A percentile compares a stretch with the other conserved stretches of the same genome.
Evolutionary conservation across 1,140 invertebrate genomes (phyloP).

Genomic region (Drosophila bifasciata): DNA sequence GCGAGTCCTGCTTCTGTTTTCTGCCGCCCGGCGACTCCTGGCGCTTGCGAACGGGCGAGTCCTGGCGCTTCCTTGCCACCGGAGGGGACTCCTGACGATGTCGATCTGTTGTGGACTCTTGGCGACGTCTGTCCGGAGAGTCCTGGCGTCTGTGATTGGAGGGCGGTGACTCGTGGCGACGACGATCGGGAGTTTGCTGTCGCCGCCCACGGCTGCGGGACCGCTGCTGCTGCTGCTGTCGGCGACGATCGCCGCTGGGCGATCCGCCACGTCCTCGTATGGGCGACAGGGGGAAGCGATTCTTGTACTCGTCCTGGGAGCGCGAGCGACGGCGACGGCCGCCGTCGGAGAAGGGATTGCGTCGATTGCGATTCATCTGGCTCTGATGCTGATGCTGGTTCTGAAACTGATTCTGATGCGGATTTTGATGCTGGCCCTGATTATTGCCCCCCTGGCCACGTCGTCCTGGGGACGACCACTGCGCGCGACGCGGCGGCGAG

Average conservation of each 20-base stretch:
- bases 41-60: slow-evolving; percentile 17
- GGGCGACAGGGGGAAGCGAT: slow-evolving; percentile 73
- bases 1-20: slow-evolving; percentile 19
- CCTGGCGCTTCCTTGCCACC: slow-evolving; percentile 12
- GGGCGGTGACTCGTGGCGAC: slow-evolving; percentile 25
- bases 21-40: slow-evolving; percentile 28
- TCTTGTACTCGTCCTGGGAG: slow-evolving; percentile 66
- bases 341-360: slow-evolving; percentile 73
- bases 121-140: slow-evolving; percentile 13
- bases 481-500: slow-evolving; percentile 54
- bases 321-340: slow-evolving; percentile 71
- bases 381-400: slow-evolving; percentile 15
- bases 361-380: slow-evolving; percentile 54
- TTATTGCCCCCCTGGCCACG: slow-evolving; percentile 35
- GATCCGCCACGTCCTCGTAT: slow-evolving; percentile 50
- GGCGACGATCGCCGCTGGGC: slow-evolving; percentile 53
- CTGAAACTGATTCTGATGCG: slow-evolving; percentile 9
- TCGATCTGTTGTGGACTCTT: slow-evolving; percentile 32
- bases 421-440: slow-evolving; percentile 20
- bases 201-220: slow-evolving; percentile 61
- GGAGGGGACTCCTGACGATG: slow-evolving; percentile 20
- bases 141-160: slow-evolving; percentile 34
- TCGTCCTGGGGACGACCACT: slow-evolving; percentile 46
- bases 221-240: slow-evolving; percentile 45
- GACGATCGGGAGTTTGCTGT: slow-evolving; percentile 44